Evolutionary conservation across 2,113 vertebrate genomes (phyloP), one percentile per base, ranked within the genome.

Genomic region (Bothrops jararaca): DNA sequence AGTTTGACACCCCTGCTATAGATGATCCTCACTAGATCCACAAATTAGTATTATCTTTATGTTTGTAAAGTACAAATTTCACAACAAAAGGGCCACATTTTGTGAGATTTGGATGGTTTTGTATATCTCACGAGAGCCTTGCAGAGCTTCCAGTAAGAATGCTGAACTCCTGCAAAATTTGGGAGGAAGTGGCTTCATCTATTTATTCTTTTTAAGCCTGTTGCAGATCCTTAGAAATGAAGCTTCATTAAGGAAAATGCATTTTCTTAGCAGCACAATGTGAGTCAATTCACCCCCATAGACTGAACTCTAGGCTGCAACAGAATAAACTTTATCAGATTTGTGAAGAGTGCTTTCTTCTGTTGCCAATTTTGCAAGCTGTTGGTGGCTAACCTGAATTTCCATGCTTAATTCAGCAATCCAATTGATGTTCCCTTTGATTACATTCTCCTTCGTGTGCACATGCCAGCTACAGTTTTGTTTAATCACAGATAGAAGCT

Each of bases 401-500:
- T 91, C 94, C 20, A 29, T 93, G 12, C 3, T 64, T 93, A 94
- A 93, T 93, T 95, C 93, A 94, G 48, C 86, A 89, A 96, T 52
- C 48, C 54, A n/a, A 9, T 56, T 3, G 92, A 94, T 93, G 20
- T 85, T 57, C 20, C 89, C 91, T 39, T 39, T 57, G 92, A 95
- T 94, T 94, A 94, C 95, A 92, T 93, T 93, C 7, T 89, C 20
- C 0, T 94, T 93, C 90, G 93, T 93, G 3, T 29, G 90, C n/a
- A 86, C 86, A 92, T 91, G 92, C 91, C 57, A 95, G 58, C 90
- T 91, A 0, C 58, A 91, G 93, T 96, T 93, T 92, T 94, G 90
- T 96, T 95, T 95, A 96, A 95, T 95, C 92, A 95, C 26, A 94
- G n/a, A 53, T 69, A 95, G 86, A 10, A 93, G 48, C 92, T 89